Evolutionary conservation across 2,113 vertebrate genomes (phyloP).

Genomic region (Tetrax tetrax): DNA sequence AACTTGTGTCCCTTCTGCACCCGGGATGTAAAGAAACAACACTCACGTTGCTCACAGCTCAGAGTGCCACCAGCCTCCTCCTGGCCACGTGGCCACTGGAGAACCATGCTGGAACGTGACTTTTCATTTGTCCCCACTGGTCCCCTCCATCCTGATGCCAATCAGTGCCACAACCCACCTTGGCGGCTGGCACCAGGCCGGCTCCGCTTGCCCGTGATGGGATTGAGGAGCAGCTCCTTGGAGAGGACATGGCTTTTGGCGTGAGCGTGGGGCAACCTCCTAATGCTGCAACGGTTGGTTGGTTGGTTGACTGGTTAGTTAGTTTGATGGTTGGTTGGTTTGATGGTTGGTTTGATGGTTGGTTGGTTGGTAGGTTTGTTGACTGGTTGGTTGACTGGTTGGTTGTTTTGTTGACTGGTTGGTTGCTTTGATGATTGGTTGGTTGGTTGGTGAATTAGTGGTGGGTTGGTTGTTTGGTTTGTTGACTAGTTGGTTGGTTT

Average conservation of each 20-base stretch:
- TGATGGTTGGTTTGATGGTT: rapidly evolving
- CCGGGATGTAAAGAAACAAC: background rate
- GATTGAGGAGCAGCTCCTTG: background rate
- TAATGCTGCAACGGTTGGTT: rapidly evolving
- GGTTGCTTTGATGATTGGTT: background rate
- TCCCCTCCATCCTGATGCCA: background rate
- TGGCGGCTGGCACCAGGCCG: rapidly evolving
- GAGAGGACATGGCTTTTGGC: background rate
- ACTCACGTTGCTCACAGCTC: rapidly evolving
- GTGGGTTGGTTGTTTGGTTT: background rate
- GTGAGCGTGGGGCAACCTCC: background rate
- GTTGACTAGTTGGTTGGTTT: rapidly evolving
- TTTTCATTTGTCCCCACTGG: background rate
- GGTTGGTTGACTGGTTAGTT: rapidly evolving
- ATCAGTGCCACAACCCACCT: rapidly evolving
- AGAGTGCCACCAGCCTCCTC: background rate
- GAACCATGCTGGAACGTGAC: background rate
- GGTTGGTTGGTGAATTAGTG: rapidly evolving
- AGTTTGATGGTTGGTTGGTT: rapidly evolving
- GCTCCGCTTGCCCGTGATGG: background rate
- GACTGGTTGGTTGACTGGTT: rapidly evolving
- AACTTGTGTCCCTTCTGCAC: background rate
- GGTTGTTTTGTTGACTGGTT: rapidly evolving
- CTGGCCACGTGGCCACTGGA: rapidly evolving
- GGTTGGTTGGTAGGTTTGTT: rapidly evolving